These are phyloP conservation scores for Calosoma granatense DNA, from an alignment of 1,140 invertebrate species.

Conservation along the genomic window DNA sequence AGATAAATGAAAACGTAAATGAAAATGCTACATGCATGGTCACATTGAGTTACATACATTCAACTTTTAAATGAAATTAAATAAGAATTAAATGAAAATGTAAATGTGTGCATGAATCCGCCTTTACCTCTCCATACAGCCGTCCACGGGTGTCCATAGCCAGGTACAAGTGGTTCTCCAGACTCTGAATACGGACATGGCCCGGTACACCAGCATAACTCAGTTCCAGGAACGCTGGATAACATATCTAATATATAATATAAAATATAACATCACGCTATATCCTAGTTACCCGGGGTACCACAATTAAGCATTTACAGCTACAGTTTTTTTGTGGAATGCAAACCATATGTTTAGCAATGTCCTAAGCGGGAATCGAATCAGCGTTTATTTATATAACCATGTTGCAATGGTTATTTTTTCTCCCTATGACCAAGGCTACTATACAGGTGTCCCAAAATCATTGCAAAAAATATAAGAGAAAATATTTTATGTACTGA, in stretches of 20 bases:
- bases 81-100: too few species aligned
- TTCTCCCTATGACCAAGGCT: neutral
- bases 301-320: too few species aligned
- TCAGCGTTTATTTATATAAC: too few species aligned
- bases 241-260: constrained; percentile 13
- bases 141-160: constrained; percentile 51
- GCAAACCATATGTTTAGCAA: constrained; percentile 7
- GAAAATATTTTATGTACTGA: too few species aligned
- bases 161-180: constrained; percentile 46
- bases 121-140: constrained; percentile 48
- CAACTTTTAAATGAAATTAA: too few species aligned
- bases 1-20: too few species aligned
- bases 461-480: too few species aligned
- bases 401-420: neutral
- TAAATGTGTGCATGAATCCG: too few species aligned
- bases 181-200: constrained; percentile 45
- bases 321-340: constrained; percentile 5
- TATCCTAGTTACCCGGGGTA: too few species aligned
- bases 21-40: too few species aligned
- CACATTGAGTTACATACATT: too few species aligned
- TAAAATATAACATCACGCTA: constrained; percentile 7
- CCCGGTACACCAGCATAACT: constrained; percentile 37
- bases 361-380: too few species aligned
- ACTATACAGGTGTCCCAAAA: neutral
- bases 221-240: constrained; percentile 45